phyloP scores from a whole-genome alignment of 2,797 vertebrate species.

The Sciurus carolinensis region DNA sequence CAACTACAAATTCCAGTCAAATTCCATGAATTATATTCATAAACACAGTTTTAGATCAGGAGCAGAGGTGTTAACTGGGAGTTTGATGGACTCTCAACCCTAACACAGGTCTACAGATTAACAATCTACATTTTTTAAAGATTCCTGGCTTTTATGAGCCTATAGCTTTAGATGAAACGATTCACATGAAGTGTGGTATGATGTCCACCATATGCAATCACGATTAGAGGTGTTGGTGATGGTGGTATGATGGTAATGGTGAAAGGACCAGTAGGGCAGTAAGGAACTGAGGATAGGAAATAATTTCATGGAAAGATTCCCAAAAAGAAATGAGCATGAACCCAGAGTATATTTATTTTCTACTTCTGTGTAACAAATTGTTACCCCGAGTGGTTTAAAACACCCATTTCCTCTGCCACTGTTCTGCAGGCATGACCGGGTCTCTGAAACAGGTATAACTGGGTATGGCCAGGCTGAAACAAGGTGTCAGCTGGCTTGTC shows the following conservation, averaged over 20 bases:
- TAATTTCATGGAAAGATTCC: neutral
- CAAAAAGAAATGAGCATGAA: neutral
- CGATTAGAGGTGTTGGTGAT: neutral
- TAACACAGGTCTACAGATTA: neutral
- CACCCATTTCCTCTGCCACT: neutral
- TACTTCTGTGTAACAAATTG: neutral
- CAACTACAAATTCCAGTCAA: neutral
- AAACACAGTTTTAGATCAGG: neutral
- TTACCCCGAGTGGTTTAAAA: neutral
- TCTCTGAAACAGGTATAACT: neutral
- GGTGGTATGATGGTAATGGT: neutral
- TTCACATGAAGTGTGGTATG: neutral
- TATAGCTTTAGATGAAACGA: neutral
- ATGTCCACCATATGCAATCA: neutral
- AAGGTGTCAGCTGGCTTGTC: neutral
- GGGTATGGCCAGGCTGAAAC: neutral
- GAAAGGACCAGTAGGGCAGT: neutral
- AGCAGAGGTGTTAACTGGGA: neutral
- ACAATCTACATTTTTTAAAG: neutral
- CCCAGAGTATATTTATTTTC: neutral
- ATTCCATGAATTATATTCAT: neutral
- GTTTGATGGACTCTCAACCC: neutral
- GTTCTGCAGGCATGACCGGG: neutral
- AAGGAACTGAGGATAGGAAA: neutral
- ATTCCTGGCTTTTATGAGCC: neutral